Conservation (phyloP, 1,140 invertebrate species). For the Caenorhabditis brenneri region DNA sequence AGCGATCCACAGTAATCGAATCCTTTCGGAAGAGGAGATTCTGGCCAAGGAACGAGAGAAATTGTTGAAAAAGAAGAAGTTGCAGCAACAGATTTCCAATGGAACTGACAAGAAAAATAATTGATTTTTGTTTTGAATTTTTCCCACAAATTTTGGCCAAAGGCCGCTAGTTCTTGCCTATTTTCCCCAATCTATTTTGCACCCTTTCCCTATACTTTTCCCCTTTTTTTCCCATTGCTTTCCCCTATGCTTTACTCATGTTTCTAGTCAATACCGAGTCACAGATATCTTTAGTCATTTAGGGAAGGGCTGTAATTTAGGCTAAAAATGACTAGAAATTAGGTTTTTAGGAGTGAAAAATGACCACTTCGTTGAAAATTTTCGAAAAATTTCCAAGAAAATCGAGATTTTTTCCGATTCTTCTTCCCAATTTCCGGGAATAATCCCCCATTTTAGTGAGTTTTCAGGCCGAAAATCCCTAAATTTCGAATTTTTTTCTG, state of each 20-base stretch:
- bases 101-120: conserved; percentile 21
- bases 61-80: conserved; percentile 20
- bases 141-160: not conserved
- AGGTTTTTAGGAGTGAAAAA: no score
- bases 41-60: conserved; percentile 8
- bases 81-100: conserved; percentile 17
- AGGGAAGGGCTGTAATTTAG: no score
- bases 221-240: not conserved
- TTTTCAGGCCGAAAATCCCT: no score
- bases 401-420: no score
- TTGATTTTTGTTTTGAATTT: not conserved
- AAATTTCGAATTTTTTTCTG: no score
- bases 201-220: not conserved
- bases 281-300: no score
- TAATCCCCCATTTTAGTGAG: no score
- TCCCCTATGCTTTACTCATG: conserved; percentile 27
- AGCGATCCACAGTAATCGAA: conserved; percentile 7
- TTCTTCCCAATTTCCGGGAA: no score
- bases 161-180: not conserved
- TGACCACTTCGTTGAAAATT: no score
- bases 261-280: conserved; percentile 33
- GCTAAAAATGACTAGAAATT: no score
- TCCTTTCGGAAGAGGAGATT: conserved; percentile 27
- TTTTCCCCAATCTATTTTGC: not conserved
- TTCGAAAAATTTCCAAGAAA: no score